phyloP scores from a whole-genome alignment of 2,888 invertebrate genomes.

The Timandra comae region DNA sequence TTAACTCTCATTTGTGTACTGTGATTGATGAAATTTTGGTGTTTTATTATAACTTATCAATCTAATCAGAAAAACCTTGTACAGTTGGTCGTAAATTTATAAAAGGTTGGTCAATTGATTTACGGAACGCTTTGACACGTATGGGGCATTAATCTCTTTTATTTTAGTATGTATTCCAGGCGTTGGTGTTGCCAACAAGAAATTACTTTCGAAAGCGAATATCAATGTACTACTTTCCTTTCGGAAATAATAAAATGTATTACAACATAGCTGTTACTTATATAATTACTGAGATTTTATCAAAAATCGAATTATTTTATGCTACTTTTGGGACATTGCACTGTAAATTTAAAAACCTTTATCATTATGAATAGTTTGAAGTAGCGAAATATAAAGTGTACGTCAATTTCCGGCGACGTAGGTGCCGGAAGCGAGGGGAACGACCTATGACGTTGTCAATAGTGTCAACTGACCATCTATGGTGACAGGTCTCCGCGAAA shows the following conservation, averaged over 20 bases:
- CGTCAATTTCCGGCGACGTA: conserved; percentile 43
- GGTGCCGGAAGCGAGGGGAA: conserved; percentile 49
- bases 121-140: conserved; percentile 11
- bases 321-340: too few relatives aligned
- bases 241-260: too few relatives aligned
- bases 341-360: too few relatives aligned
- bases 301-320: too few relatives aligned
- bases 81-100: background rate
- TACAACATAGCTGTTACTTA: too few relatives aligned
- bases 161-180: conserved; percentile 14
- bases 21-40: background rate
- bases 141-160: conserved; percentile 8
- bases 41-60: background rate
- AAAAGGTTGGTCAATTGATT: conserved; percentile 9
- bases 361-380: too few relatives aligned
- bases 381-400: conserved; percentile 27
- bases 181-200: too few relatives aligned
- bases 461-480: conserved; percentile 28
- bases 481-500: conserved; percentile 35
- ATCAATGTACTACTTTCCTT: conserved; percentile 33
- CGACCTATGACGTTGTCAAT: conserved; percentile 33
- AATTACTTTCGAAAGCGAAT: conserved; percentile 34
- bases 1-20: background rate
- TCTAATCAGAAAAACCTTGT: background rate
- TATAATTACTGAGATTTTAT: too few relatives aligned